These are phyloP conservation scores for Lasiurus borealis DNA, from an alignment of 2,113 vertebrate genomes.

Conservation along the genomic window DNA sequence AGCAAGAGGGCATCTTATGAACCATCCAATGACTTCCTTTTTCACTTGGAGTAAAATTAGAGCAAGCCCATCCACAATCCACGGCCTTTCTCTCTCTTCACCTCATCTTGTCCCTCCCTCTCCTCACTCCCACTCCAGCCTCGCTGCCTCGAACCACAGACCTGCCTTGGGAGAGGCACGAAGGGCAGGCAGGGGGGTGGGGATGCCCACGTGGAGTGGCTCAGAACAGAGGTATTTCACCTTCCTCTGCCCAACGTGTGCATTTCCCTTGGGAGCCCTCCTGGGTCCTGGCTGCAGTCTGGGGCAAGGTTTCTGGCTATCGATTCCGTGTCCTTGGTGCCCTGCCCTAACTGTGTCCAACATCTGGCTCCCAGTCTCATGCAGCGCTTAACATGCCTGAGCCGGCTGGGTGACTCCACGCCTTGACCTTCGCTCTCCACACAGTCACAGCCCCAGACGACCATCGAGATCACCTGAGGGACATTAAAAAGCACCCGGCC, in stretches of 20 bases:
- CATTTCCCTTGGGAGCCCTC: not conserved
- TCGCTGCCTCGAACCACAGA: not conserved
- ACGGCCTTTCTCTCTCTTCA: not conserved
- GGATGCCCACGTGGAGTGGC: not conserved
- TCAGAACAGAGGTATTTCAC: not conserved
- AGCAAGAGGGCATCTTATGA: not conserved
- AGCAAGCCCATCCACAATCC: not conserved
- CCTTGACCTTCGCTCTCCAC: slow-evolving; percentile 45
- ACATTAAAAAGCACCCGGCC: slow-evolving; percentile 5
- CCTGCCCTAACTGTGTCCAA: not conserved
- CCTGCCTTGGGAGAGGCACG: not conserved
- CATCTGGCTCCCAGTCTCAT: slow-evolving; percentile 10
- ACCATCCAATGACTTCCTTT: not conserved
- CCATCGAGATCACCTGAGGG: slow-evolving; percentile 32
- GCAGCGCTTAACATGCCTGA: not conserved
- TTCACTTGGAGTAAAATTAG: slow-evolving; percentile 14
- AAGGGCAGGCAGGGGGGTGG: not conserved
- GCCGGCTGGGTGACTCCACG: not conserved
- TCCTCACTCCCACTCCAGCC: not conserved
- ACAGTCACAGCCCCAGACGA: not conserved
- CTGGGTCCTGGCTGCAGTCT: not conserved
- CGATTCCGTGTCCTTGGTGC: not conserved
- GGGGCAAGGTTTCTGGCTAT: slow-evolving; percentile 13
- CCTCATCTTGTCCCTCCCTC: not conserved
- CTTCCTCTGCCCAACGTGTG: not conserved